Evolutionary conservation across 1,140 invertebrate species (phyloP).

Genomic region (Sycobia sp.): DNA sequence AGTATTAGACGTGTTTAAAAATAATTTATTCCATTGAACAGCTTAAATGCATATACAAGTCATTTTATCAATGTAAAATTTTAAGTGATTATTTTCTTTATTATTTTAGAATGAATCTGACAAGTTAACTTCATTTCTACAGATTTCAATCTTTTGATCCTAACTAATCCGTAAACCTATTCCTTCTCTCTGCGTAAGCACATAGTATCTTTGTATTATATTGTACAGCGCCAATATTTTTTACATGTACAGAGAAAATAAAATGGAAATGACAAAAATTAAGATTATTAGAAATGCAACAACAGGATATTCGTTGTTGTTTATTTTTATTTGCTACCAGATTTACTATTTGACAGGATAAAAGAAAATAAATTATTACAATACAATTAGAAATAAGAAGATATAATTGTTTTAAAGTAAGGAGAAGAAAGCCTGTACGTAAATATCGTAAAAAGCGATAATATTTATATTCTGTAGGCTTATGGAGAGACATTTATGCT

Average conservation of each 20-base stretch:
- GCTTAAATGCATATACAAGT: no score
- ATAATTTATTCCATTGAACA: no score
- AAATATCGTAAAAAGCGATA: constrained; percentile 8
- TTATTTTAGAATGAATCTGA: no score
- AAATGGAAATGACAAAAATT: constrained; percentile 18
- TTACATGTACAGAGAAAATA: constrained; percentile 31
- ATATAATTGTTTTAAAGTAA: constrained; percentile 22
- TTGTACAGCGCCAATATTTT: constrained; percentile 31
- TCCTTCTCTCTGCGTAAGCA: constrained; percentile 9
- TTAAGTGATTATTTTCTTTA: no score
- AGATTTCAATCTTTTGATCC: no score
- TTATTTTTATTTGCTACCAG: constrained; percentile 23
- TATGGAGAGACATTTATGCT: constrained; percentile 31
- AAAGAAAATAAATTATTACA: constrained; percentile 21
- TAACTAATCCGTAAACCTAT: no score
- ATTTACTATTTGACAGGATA: constrained; percentile 22
- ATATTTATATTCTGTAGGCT: constrained; percentile 22
- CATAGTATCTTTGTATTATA: constrained; percentile 31
- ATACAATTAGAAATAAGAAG: constrained; percentile 18
- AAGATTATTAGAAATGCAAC: constrained; percentile 8
- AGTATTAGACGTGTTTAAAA: neutral
- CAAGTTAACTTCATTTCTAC: no score
- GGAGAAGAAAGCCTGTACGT: constrained; percentile 21
- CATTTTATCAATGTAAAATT: neutral
- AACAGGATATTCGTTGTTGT: neutral